These are phyloP conservation scores for Characodon lateralis DNA, from an alignment of 2,797 vertebrate species.

Conservation along the genomic window DNA sequence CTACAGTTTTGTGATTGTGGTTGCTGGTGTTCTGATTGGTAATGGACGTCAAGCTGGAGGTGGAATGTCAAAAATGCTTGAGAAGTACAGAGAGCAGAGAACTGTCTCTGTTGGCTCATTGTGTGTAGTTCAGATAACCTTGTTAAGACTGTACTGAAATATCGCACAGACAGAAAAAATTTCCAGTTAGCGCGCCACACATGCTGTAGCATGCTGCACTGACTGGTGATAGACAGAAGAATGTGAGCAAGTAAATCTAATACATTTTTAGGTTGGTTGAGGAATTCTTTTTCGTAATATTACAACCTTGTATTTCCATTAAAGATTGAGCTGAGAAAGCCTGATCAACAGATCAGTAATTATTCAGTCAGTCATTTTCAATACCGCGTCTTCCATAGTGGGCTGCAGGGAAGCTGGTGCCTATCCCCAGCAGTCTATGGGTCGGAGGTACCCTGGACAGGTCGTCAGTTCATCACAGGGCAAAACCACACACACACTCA, in stretches of 20 bases:
- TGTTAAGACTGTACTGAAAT: slow-evolving; percentile 38
- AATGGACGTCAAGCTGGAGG: slow-evolving; percentile 63
- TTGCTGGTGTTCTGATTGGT: slow-evolving; percentile 39
- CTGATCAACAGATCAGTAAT: neutral
- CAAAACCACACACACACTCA: too few species aligned
- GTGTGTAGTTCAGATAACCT: slow-evolving; percentile 45
- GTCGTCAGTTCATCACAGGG: too few species aligned
- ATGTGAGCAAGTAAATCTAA: neutral
- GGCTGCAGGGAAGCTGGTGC: too few species aligned
- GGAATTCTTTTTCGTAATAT: neutral
- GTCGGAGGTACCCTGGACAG: too few species aligned
- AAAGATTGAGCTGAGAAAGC: neutral
- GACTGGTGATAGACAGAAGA: neutral
- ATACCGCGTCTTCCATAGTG: too few species aligned
- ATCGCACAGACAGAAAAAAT: slow-evolving; percentile 15
- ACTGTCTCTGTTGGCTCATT: slow-evolving; percentile 47
- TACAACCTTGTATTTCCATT: neutral
- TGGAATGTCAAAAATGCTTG: slow-evolving; percentile 62
- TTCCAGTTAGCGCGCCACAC: neutral
- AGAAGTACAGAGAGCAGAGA: slow-evolving; percentile 44
- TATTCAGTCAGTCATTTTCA: too few species aligned
- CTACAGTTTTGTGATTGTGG: slow-evolving; percentile 16
- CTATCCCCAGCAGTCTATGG: too few species aligned
- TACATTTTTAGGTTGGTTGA: neutral
- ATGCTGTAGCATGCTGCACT: slow-evolving; percentile 1